Evolutionary conservation across 2,113 vertebrate genomes (phyloP).

Genomic region (Melanocharis versteri): DNA sequence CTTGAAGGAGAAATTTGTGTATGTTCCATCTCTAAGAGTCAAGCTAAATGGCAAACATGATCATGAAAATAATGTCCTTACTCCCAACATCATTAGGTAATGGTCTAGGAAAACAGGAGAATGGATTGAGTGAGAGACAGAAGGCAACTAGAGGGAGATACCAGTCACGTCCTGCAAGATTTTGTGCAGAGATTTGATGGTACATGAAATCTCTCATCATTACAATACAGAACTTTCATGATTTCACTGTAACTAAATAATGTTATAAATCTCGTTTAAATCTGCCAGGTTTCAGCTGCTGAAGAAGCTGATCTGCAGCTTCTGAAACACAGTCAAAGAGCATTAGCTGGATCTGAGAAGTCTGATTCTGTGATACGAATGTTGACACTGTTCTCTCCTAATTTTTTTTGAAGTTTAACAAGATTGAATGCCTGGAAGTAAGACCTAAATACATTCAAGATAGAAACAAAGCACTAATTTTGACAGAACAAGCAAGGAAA

Average conservation of each 20-base stretch:
- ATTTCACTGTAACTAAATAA: constrained; percentile 8
- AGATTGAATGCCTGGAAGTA: not conserved
- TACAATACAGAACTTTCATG: not conserved
- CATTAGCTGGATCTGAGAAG: not conserved
- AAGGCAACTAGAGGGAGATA: not conserved
- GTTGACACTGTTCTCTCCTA: not conserved
- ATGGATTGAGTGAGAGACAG: not conserved
- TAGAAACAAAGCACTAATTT: not conserved
- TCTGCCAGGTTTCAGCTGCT: not conserved
- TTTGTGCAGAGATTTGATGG: not conserved
- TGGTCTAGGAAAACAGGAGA: not conserved
- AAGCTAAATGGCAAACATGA: not conserved
- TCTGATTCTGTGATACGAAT: not conserved
- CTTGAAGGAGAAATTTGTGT: not conserved
- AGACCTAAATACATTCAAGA: not conserved
- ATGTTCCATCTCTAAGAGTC: not conserved
- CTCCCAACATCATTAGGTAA: not conserved
- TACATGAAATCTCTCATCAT: not conserved
- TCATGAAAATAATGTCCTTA: not conserved
- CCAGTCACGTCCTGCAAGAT: not conserved
- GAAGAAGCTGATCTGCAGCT: not conserved
- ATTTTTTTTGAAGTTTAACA: not conserved
- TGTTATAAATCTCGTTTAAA: not conserved
- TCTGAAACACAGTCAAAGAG: not conserved
- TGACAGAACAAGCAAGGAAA: not conserved